Conservation (phyloP, 2,797 vertebrate genomes). For the Chelonia mydas region DNA sequence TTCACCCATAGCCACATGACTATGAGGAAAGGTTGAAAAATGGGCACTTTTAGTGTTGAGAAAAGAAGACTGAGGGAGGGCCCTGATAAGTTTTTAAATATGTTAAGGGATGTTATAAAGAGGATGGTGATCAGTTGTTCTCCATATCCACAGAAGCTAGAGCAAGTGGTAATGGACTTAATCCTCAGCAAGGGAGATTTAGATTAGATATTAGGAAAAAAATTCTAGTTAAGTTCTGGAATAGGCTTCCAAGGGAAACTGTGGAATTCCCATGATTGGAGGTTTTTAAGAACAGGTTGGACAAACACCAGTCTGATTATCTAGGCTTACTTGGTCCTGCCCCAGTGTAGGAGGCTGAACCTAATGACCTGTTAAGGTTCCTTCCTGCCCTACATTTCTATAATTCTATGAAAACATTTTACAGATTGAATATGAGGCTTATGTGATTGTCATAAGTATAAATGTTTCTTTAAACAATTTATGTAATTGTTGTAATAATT, state of each 20-base stretch:
- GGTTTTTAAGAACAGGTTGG: not conserved
- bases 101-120: too few species aligned
- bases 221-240: not conserved
- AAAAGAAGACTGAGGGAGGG: not conserved
- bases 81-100: not conserved
- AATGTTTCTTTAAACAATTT: not conserved
- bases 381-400: not conserved
- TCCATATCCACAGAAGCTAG: not conserved
- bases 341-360: not conserved
- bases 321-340: not conserved
- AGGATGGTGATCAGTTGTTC: too few species aligned
- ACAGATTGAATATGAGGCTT: not conserved
- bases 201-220: not conserved
- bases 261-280: not conserved
- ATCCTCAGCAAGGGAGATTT: not conserved
- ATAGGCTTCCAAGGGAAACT: not conserved
- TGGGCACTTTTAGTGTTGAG: not conserved
- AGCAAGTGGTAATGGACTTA: not conserved
- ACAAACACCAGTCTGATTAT: not conserved
- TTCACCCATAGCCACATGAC: not conserved
- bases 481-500: conserved; percentile 38
- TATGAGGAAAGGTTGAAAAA: not conserved
- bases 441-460: conserved; percentile 11
- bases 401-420: not conserved
- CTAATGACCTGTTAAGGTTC: not conserved